phyloP scores from a whole-genome alignment of 30 jellyfish, hydroid and myxozoan genomes.

The Pseudorhiza aurosa region DNA sequence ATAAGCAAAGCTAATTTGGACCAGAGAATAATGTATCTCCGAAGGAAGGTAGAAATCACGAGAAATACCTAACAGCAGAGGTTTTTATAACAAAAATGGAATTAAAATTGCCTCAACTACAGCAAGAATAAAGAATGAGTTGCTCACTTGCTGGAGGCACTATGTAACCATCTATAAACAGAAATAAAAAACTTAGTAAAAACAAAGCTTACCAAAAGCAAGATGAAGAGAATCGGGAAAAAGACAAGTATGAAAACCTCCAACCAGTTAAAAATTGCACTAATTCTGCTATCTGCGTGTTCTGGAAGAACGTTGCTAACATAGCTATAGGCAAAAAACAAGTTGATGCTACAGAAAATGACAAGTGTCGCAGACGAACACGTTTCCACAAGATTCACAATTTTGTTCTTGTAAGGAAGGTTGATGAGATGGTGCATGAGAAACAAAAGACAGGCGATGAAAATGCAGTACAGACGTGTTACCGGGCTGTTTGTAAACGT shows the following conservation, averaged over 20 bases:
- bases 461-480: conserved; percentile 67
- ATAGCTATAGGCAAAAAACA: conserved; percentile 93
- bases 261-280: conserved; percentile 75
- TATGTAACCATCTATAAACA: not conserved
- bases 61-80: too few relatives aligned
- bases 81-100: too few relatives aligned
- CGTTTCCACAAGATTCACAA: conserved; percentile 70
- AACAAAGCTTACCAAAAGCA: conserved; percentile 28
- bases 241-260: conserved; percentile 76
- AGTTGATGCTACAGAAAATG: conserved; percentile 78
- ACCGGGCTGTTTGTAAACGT: conserved; percentile 88
- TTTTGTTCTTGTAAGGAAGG: conserved; percentile 67
- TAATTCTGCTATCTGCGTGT: conserved; percentile 75
- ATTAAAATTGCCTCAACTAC: too few relatives aligned
- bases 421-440: conserved; percentile 80
- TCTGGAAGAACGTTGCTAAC: conserved; percentile 92
- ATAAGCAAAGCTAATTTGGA: too few relatives aligned
- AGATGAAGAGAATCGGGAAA: conserved; percentile 51
- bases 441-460: conserved; percentile 75
- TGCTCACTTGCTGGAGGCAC: too few relatives aligned
- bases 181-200: not conserved
- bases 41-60: too few relatives aligned
- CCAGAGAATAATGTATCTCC: too few relatives aligned
- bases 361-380: conserved; percentile 73
- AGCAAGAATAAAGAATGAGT: too few relatives aligned